Conservation (phyloP, 2,888 invertebrate species). For the Plusia festucae region DNA sequence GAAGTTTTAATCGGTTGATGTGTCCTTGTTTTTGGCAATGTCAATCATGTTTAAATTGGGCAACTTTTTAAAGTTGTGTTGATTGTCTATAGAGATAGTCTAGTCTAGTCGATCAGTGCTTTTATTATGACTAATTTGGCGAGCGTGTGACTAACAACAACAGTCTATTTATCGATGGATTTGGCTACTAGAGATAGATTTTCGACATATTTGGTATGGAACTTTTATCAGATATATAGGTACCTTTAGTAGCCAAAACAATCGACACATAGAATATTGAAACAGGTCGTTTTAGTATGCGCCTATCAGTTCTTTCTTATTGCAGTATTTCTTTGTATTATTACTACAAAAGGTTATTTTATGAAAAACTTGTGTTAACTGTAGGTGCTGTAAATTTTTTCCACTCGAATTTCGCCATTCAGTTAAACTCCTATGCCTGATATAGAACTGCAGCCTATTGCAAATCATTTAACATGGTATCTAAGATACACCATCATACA, state of each 20-base stretch:
- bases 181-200: too few relatives aligned
- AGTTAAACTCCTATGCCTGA: neutral
- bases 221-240: too few relatives aligned
- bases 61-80: slow-evolving; percentile 8
- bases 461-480: slow-evolving; percentile 1
- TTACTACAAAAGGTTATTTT: too few relatives aligned
- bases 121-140: neutral
- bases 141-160: neutral
- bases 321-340: too few relatives aligned
- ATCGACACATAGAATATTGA: too few relatives aligned
- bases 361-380: too few relatives aligned
- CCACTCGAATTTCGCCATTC: neutral
- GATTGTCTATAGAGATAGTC: neutral
- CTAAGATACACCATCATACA: neutral
- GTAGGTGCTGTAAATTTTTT: too few relatives aligned
- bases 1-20: slow-evolving; percentile 24
- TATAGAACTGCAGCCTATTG: neutral
- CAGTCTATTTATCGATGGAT: too few relatives aligned
- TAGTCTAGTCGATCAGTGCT: neutral
- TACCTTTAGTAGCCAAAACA: too few relatives aligned
- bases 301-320: too few relatives aligned
- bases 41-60: slow-evolving; percentile 13
- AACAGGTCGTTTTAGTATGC: too few relatives aligned
- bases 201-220: too few relatives aligned
- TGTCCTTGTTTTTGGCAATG: slow-evolving; percentile 26